These are phyloP conservation scores for Microctenopoma steveboyesi DNA, from an alignment of 2,797 vertebrate species.

Conservation along the genomic window DNA sequence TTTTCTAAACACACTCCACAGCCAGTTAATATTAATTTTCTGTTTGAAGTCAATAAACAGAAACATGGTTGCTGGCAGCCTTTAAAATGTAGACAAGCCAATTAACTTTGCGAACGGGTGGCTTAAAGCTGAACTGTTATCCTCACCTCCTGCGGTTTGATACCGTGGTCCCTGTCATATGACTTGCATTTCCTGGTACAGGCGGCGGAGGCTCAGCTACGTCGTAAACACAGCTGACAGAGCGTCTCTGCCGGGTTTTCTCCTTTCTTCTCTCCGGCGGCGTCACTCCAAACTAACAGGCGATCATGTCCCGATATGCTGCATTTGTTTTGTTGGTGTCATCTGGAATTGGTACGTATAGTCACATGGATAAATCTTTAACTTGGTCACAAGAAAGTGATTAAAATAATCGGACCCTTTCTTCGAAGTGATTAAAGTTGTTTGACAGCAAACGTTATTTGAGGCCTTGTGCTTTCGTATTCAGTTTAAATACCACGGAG, in stretches of 20 bases:
- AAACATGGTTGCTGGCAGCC: neutral
- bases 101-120: neutral
- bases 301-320: constrained; percentile 70
- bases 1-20: neutral
- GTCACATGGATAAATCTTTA: rapidly evolving
- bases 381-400: neutral
- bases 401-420: neutral
- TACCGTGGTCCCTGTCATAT: constrained; percentile 72
- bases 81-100: neutral
- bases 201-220: constrained; percentile 32
- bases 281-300: neutral
- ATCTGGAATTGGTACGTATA: constrained; percentile 74
- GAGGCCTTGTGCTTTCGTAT: constrained; percentile 33
- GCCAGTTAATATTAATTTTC: neutral
- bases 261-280: constrained; percentile 10
- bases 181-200: constrained; percentile 78
- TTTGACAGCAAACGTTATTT: neutral
- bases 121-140: neutral
- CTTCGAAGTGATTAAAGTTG: constrained; percentile 59
- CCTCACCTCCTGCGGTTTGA: constrained; percentile 32
- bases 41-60: neutral
- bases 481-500: neutral
- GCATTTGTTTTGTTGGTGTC: constrained; percentile 57
- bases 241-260: constrained; percentile 15
- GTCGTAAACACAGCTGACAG: constrained; percentile 24